Evolutionary conservation across 2,797 vertebrate genomes (phyloP).

Genomic region (Loriculus beryllinus): DNA sequence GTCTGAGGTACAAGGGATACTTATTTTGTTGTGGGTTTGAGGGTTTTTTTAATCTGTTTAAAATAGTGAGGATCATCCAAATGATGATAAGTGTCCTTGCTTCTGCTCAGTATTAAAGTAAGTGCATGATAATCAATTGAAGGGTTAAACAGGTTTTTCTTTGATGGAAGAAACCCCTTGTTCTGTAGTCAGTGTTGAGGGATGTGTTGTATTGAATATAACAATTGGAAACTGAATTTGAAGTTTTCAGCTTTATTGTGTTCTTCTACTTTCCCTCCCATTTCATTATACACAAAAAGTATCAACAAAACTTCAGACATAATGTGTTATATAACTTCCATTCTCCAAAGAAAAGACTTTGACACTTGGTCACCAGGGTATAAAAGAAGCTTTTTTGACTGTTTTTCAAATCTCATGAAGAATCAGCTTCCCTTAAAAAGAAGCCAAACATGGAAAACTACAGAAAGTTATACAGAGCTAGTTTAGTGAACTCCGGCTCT

Average conservation of each 20-base stretch:
- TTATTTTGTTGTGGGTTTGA: background rate
- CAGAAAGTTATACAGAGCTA: background rate
- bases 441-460: background rate
- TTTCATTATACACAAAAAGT: background rate
- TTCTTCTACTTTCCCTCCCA: background rate
- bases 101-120: constrained; percentile 12
- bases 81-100: background rate
- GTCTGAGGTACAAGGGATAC: background rate
- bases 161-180: background rate
- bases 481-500: background rate
- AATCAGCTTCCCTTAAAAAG: background rate
- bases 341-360: background rate
- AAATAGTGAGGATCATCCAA: background rate
- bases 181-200: background rate
- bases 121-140: background rate
- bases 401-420: background rate
- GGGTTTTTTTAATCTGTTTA: background rate
- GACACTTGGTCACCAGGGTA: background rate
- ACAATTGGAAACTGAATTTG: background rate
- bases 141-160: background rate
- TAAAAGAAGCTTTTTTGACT: background rate
- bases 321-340: background rate
- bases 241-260: background rate
- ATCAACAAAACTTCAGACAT: background rate
- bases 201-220: background rate